Conservation (phyloP, 2,888 invertebrate species). For the Phlogophora meticulosa region DNA sequence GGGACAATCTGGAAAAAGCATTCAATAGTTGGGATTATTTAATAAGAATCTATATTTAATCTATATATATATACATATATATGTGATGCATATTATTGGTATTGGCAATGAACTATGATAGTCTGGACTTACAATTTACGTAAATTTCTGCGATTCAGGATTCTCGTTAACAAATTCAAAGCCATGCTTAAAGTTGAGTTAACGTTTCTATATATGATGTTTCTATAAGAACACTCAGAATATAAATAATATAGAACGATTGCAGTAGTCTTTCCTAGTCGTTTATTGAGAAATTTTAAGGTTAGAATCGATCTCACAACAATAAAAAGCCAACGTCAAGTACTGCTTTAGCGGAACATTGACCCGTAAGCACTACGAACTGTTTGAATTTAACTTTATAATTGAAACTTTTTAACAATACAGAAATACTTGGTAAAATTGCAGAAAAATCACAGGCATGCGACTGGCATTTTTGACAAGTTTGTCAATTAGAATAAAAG, state of each 20-base stretch:
- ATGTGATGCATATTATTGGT: slow-evolving; percentile 1
- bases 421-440: background rate
- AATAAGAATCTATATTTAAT: background rate
- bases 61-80: slow-evolving; percentile 9
- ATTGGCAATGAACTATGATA: slow-evolving; percentile 32
- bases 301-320: slow-evolving; percentile 34
- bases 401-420: background rate
- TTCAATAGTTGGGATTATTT: background rate
- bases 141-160: slow-evolving; percentile 73
- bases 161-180: slow-evolving; percentile 69
- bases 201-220: background rate
- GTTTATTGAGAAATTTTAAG: slow-evolving; percentile 21
- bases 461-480: background rate
- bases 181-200: slow-evolving; percentile 68
- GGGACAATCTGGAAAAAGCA: slow-evolving; percentile 74
- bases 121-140: slow-evolving; percentile 78
- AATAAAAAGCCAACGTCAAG: slow-evolving; percentile 1
- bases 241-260: slow-evolving; percentile 3
- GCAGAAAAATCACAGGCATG: slow-evolving; percentile 19
- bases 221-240: background rate
- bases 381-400: background rate
- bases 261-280: background rate
- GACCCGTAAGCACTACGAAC: background rate
- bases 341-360: background rate
- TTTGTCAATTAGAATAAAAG: background rate